These are phyloP conservation scores for Bombus impatiens DNA, from an alignment of 1,140 invertebrate genomes.

Conservation along the genomic window DNA sequence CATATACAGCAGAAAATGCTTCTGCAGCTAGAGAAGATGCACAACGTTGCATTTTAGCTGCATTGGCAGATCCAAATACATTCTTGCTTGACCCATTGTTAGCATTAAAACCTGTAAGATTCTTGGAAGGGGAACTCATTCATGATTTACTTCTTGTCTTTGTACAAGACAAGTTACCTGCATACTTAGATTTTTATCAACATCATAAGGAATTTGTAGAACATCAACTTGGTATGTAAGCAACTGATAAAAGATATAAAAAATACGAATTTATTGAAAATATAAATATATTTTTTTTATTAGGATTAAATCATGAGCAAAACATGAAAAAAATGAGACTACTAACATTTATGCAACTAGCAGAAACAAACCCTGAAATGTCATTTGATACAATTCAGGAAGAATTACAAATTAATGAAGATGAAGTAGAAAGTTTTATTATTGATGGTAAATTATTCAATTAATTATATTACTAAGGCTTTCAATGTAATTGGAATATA, in stretches of 20 bases:
- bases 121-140: constrained; percentile 97
- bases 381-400: constrained; percentile 93
- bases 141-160: constrained; percentile 98
- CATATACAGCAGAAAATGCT: constrained; percentile 98
- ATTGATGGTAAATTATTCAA: constrained; percentile 91
- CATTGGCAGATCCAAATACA: constrained; percentile 96
- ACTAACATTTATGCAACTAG: constrained; percentile 98
- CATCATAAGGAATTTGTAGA: constrained; percentile 96
- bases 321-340: constrained; percentile 98
- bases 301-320: constrained; percentile 95
- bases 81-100: constrained; percentile 97
- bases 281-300: constrained; percentile 38
- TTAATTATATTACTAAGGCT: background rate
- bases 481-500: background rate
- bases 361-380: constrained; percentile 95
- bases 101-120: constrained; percentile 95
- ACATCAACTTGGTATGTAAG: constrained; percentile 87
- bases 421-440: constrained; percentile 97
- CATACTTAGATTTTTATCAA: constrained; percentile 96
- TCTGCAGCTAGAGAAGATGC: constrained; percentile 98
- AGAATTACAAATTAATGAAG: constrained; percentile 92
- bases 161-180: constrained; percentile 95
- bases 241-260: background rate
- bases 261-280: constrained; percentile 7
- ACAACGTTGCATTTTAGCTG: constrained; percentile 97